Percentiles rank a stretch among this genome's conserved stretches.
Evolutionary conservation across 2,797 vertebrate species (phyloP).

Genomic region (Argentina silus): DNA sequence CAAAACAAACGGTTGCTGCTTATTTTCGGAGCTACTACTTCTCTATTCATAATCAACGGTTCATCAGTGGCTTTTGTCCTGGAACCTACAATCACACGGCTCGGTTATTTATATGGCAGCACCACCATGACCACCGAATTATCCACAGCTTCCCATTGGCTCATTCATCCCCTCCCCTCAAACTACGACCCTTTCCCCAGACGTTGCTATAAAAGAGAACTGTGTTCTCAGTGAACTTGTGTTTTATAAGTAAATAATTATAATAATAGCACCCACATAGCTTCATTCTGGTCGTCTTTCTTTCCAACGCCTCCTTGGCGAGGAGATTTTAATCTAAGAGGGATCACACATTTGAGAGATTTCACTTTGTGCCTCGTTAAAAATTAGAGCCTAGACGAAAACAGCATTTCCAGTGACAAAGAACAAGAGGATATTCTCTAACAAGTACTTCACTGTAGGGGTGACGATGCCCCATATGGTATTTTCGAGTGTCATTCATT

Average conservation of each 20-base stretch:
- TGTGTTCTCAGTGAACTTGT: not conserved
- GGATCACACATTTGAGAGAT: not conserved
- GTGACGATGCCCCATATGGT: slow-evolving; percentile 29
- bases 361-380: not conserved
- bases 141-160: slow-evolving; percentile 14
- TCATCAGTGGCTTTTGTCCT: slow-evolving; percentile 43
- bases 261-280: too few species aligned
- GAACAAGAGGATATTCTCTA: slow-evolving; percentile 20
- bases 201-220: not conserved
- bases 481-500: not conserved
- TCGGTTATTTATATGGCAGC: slow-evolving; percentile 2
- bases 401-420: slow-evolving; percentile 4
- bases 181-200: not conserved
- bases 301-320: too few species aligned
- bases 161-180: not conserved
- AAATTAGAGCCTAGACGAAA: not conserved
- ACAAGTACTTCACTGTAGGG: slow-evolving; percentile 15
- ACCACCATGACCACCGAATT: slow-evolving; percentile 14
- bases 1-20: not conserved
- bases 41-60: slow-evolving; percentile 34
- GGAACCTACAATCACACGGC: slow-evolving; percentile 26
- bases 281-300: too few species aligned
- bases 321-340: too few species aligned
- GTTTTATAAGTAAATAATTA: too few species aligned
- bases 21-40: slow-evolving; percentile 1